Conservation (phyloP, 2,797 vertebrate genomes). For the Remorina albescens region DNA sequence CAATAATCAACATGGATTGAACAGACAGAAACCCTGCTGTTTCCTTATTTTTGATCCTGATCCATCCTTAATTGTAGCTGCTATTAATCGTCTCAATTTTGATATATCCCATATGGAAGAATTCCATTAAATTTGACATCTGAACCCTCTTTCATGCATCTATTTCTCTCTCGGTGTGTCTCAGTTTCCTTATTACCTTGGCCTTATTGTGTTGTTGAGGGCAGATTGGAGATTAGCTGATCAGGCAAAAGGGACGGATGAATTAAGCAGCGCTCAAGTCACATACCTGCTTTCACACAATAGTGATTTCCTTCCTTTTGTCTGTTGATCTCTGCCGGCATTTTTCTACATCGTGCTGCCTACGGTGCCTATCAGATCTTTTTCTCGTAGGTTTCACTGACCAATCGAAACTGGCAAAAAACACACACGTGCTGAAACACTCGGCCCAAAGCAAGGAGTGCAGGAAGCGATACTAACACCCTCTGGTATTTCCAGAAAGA, state of each 20-base stretch:
- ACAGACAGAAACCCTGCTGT: background rate
- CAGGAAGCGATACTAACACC: conserved; percentile 40
- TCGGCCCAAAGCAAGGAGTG: conserved; percentile 5
- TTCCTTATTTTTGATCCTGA: too few species aligned
- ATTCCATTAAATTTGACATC: too few species aligned
- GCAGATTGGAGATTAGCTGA: conserved; percentile 53
- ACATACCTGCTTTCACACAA: conserved; percentile 23
- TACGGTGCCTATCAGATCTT: conserved; percentile 24
- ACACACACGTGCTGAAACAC: conserved; percentile 2
- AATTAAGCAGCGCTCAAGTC: conserved; percentile 45
- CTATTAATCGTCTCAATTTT: too few species aligned
- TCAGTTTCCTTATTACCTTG: conserved; percentile 36
- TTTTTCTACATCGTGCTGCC: background rate
- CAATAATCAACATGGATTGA: background rate
- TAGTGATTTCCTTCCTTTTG: conserved; percentile 1
- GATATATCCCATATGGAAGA: too few species aligned
- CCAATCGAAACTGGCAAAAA: background rate
- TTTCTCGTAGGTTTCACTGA: conserved; percentile 1
- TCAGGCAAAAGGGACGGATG: conserved; percentile 41
- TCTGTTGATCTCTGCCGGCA: conserved; percentile 17
- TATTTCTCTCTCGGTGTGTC: conserved; percentile 2
- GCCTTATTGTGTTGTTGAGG: conserved; percentile 30
- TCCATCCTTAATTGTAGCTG: too few species aligned
- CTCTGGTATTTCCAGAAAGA: conserved; percentile 38
- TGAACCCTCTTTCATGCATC: conserved; percentile 1